Conservation (phyloP, 2,888 invertebrate genomes). For the Nomada fucata region DNA sequence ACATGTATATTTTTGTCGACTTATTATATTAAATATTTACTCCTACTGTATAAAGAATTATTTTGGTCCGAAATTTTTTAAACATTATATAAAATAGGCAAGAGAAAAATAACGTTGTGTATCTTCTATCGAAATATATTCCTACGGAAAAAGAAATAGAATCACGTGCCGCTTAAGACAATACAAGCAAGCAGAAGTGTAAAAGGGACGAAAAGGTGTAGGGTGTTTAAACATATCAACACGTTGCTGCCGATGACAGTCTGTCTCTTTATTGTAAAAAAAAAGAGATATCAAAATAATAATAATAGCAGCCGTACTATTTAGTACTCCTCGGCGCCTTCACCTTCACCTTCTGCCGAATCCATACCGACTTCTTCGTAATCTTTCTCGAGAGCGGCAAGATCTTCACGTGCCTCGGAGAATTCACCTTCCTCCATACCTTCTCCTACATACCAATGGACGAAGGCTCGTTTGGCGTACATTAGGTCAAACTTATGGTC, state of each 20-base stretch:
- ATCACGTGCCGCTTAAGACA: background rate
- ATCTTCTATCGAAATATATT: background rate
- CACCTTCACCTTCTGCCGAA: constrained; percentile 85
- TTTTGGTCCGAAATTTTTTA: background rate
- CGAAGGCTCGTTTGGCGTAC: constrained; percentile 98
- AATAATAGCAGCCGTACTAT: constrained; percentile 8
- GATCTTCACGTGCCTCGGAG: constrained; percentile 92
- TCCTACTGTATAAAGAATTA: background rate
- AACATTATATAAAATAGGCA: background rate
- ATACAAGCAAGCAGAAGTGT: background rate
- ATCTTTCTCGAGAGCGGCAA: constrained; percentile 88
- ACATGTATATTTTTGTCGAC: constrained; percentile 25
- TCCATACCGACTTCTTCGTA: constrained; percentile 91
- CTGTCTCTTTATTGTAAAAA: constrained; percentile 60
- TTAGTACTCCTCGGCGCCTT: constrained; percentile 83
- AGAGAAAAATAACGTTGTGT: background rate
- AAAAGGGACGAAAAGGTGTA: background rate
- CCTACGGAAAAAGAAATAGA: background rate
- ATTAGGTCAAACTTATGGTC: constrained; percentile 98
- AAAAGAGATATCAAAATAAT: constrained; percentile 39
- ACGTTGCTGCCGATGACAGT: constrained; percentile 27
- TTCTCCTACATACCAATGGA: constrained; percentile 96
- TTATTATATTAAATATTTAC: constrained; percentile 26
- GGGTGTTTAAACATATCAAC: constrained; percentile 13
- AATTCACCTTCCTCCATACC: constrained; percentile 95